phyloP scores from a whole-genome alignment of 2,113 vertebrate species.

The Lepus americanus region DNA sequence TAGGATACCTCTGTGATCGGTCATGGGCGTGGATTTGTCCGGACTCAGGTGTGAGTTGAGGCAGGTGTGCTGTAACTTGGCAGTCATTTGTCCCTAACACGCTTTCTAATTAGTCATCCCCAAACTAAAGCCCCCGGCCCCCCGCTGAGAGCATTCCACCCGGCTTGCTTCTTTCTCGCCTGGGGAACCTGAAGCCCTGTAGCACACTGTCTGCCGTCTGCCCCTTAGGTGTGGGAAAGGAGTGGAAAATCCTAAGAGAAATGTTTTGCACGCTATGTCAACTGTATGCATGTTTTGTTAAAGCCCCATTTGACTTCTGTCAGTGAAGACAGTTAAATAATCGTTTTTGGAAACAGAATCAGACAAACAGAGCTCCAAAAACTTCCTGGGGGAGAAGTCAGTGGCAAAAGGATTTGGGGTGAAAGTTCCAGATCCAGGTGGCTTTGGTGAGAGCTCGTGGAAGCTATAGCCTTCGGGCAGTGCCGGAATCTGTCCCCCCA shows the following conservation, averaged over 20 bases:
- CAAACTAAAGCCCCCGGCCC: neutral
- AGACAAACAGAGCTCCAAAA: constrained; percentile 28
- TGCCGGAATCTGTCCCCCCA: neutral
- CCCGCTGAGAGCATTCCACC: neutral
- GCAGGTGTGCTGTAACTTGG: neutral
- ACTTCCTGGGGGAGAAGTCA: neutral
- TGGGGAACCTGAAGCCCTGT: neutral
- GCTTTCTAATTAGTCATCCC: neutral
- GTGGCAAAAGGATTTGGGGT: neutral
- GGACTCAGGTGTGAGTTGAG: neutral
- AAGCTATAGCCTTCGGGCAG: neutral
- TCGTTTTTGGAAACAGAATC: constrained; percentile 11
- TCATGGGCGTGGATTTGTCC: neutral
- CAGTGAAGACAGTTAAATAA: constrained; percentile 28
- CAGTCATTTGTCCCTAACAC: neutral
- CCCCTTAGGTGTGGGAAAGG: neutral
- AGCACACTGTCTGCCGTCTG: neutral
- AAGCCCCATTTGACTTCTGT: neutral
- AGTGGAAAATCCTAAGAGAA: constrained; percentile 37
- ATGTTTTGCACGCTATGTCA: constrained; percentile 1
- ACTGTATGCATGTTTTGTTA: neutral
- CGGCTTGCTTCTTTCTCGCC: neutral
- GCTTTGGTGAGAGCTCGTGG: neutral
- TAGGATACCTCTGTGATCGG: neutral
- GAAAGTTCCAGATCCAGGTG: neutral